Conservation (phyloP, 2,797 vertebrate species). For the Rhynchonycteris naso region DNA sequence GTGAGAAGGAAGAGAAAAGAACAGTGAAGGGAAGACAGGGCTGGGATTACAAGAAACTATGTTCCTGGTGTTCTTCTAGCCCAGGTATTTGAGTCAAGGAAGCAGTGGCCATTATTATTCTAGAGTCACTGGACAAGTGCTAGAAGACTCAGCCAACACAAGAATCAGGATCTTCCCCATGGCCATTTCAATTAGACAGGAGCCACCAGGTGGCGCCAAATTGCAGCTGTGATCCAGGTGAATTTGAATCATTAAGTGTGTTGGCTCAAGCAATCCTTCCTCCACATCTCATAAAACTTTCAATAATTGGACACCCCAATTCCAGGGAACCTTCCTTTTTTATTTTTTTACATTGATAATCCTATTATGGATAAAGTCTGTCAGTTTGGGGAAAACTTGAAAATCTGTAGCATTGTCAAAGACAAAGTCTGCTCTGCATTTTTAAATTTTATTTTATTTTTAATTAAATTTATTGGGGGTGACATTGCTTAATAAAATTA, state of each 20-base stretch:
- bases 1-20: neutral
- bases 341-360: neutral
- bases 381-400: neutral
- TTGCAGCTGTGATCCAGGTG: conserved; percentile 55
- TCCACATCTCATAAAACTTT: neutral
- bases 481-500: neutral
- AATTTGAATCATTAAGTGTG: neutral
- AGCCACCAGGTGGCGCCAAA: conserved; percentile 73
- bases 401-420: neutral
- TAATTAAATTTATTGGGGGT: neutral
- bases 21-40: neutral
- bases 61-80: neutral
- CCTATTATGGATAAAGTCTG: neutral
- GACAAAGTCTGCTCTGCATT: neutral
- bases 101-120: neutral
- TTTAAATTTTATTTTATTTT: neutral
- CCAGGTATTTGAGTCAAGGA: neutral
- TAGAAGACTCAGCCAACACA: neutral
- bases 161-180: neutral
- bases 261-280: neutral
- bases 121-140: neutral
- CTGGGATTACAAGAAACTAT: neutral
- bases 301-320: neutral
- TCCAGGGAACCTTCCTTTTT: neutral
- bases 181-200: conserved; percentile 1